Evolutionary conservation across 2,888 invertebrate species (phyloP), one percentile per base, ranked within the genome.

Genomic region (Conistra vaccinii): DNA sequence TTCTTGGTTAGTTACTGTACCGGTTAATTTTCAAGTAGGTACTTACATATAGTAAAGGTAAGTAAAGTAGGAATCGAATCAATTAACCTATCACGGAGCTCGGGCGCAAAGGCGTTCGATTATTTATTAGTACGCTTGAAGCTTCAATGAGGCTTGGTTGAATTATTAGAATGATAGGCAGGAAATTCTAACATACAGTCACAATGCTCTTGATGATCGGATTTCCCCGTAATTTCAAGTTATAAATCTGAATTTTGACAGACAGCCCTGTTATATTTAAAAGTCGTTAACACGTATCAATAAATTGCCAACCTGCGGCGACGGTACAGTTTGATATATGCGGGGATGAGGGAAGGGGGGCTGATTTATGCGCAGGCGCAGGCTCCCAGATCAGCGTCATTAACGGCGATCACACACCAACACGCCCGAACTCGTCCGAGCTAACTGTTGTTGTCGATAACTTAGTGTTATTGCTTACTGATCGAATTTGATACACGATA

Each of bases 381-480:
- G 73, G 78, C 70, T 75, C 66, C 65, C 76, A 81, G 70, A 65
- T 72, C 73, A 75, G 60, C 57, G 60, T 61, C 60, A 72, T 63
- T 76, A 75, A 73, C 71, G 69, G 67, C 71, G 71, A 82, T 70
- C 65, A 80, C 42, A 69, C 76, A 67, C 76, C 69, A 73, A 69
- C 60, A 23, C 57, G 42, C 7, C 61, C 76, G 67, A 79, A 23
- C 68, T 7, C 53, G n/a, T 1, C 57, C 63, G 73, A 78, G 12
- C 65, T 87, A 85, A 85, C 86, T 83, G 87, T 81, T 71, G 65
- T 75, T 66, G 71, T 68, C 67, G 57, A 81, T 86, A 78, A 83
- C 74, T 74, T 81, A 86, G 83, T 87, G 81, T 80, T 85, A 87
- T 85, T 81, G 77, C 73, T 73, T 69, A 68, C 74, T 69, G 77